Percentiles rank a stretch among this genome's conserved stretches.
phyloP scores from a whole-genome alignment of 2,113 vertebrate genomes.

The Tragelaphus buxtoni region DNA sequence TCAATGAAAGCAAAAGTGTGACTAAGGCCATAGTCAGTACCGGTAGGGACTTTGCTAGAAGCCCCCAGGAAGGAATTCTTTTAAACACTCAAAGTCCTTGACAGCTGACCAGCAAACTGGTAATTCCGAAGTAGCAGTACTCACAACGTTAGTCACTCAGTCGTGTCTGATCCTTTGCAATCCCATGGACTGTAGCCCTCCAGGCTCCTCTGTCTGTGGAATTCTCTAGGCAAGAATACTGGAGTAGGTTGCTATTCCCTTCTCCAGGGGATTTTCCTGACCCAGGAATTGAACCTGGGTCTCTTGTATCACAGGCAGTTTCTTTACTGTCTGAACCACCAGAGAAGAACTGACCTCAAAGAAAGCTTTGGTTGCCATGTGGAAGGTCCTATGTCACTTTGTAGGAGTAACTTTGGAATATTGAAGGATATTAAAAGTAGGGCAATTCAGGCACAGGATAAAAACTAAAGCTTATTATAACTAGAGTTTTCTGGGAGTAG shows the following conservation, averaged over 20 bases:
- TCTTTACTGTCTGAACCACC: not conserved
- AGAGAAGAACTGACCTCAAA: not conserved
- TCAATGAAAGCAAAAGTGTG: constrained; percentile 33
- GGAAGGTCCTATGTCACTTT: not conserved
- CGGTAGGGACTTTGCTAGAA: constrained; percentile 54
- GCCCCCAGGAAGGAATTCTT: not conserved
- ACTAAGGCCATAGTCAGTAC: constrained; percentile 62
- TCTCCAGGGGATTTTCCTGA: not conserved
- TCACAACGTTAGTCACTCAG: not conserved
- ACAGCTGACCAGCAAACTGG: not conserved
- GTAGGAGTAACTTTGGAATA: not conserved
- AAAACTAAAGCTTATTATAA: not conserved
- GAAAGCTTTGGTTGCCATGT: not conserved
- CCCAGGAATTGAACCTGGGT: not conserved
- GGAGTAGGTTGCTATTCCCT: not conserved
- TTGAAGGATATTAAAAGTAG: not conserved
- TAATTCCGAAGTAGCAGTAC: not conserved
- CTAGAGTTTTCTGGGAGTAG: not conserved
- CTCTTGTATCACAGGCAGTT: not conserved
- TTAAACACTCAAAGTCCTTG: not conserved
- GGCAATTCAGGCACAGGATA: not conserved
- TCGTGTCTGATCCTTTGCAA: not conserved
- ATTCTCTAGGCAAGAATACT: not conserved
- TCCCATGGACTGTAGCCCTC: not conserved
- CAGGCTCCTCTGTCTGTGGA: not conserved